Conservation (phyloP, 2,797 vertebrate species). For the Pseudomugil gertrudae region DNA sequence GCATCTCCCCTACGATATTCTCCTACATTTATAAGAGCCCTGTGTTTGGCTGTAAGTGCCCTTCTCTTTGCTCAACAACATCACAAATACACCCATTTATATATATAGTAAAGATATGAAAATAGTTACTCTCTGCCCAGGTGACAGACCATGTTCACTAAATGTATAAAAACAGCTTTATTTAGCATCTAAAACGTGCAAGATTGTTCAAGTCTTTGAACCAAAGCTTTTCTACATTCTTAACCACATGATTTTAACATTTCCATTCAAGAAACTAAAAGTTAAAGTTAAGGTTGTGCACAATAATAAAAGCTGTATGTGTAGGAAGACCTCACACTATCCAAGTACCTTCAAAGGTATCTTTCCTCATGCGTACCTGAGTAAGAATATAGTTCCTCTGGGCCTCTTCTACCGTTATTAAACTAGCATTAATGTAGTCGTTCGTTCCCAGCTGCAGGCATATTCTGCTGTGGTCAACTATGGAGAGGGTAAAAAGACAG, state of each 20-base stretch:
- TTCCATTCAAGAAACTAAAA: background rate
- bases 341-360: background rate
- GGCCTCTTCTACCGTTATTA: constrained; percentile 95
- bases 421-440: constrained; percentile 97
- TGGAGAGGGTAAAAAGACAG: constrained; percentile 38
- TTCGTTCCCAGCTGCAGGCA: constrained; percentile 90
- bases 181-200: background rate
- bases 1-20: too few relatives aligned
- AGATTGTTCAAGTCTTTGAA: background rate
- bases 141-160: background rate
- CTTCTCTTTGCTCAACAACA: background rate
- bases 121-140: background rate
- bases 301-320: background rate
- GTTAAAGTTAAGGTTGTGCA: too few relatives aligned
- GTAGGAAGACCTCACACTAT: too few relatives aligned
- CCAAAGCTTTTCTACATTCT: background rate
- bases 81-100: background rate
- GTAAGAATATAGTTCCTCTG: constrained; percentile 98
- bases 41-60: too few relatives aligned
- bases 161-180: background rate
- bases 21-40: too few relatives aligned
- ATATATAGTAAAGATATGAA: background rate
- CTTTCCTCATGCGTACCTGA: constrained; percentile 84
- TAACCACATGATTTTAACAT: background rate
- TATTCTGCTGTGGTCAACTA: constrained; percentile 99